phyloP scores from a whole-genome alignment of 2,888 invertebrate genomes.

The Pandemis cinnamomeana region DNA sequence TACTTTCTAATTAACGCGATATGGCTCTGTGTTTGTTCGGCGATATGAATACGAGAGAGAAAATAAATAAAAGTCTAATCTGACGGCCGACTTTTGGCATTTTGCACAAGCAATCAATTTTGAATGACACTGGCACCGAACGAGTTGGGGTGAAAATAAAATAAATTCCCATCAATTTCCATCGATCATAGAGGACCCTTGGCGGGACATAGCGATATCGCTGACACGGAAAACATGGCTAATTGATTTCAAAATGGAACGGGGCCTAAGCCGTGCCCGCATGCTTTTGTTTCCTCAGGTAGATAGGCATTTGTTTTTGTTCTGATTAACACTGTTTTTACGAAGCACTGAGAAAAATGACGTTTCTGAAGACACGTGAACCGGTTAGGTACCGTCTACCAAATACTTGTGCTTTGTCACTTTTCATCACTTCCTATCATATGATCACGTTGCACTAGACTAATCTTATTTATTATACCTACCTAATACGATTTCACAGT shows the following conservation, averaged over 20 bases:
- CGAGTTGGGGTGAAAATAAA: slow-evolving; percentile 60
- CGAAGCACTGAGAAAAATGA: too few relatives aligned
- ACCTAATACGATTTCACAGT: slow-evolving; percentile 41
- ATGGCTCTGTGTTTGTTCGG: slow-evolving; percentile 25
- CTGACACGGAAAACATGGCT: slow-evolving; percentile 60
- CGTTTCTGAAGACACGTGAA: too few relatives aligned
- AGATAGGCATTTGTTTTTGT: background rate
- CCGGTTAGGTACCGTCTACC: too few relatives aligned
- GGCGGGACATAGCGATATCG: slow-evolving; percentile 61
- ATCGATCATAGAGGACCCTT: slow-evolving; percentile 70
- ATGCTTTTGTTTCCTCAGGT: slow-evolving; percentile 1
- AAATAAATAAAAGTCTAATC: slow-evolving; percentile 45
- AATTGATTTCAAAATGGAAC: slow-evolving; percentile 68
- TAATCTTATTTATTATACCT: slow-evolving; percentile 23
- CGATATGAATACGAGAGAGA: slow-evolving; percentile 40
- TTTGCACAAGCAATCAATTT: slow-evolving; percentile 71
- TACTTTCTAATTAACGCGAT: slow-evolving; percentile 36
- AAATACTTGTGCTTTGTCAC: too few relatives aligned
- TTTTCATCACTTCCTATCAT: too few relatives aligned
- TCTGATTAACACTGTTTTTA: background rate
- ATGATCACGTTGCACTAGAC: background rate
- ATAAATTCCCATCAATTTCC: slow-evolving; percentile 66
- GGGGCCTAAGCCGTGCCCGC: slow-evolving; percentile 1
- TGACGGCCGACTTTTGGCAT: slow-evolving; percentile 51
- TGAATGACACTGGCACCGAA: slow-evolving; percentile 62